Evolutionary conservation across 1,140 invertebrate species (phyloP).

Genomic region (Aleiodes sp.): DNA sequence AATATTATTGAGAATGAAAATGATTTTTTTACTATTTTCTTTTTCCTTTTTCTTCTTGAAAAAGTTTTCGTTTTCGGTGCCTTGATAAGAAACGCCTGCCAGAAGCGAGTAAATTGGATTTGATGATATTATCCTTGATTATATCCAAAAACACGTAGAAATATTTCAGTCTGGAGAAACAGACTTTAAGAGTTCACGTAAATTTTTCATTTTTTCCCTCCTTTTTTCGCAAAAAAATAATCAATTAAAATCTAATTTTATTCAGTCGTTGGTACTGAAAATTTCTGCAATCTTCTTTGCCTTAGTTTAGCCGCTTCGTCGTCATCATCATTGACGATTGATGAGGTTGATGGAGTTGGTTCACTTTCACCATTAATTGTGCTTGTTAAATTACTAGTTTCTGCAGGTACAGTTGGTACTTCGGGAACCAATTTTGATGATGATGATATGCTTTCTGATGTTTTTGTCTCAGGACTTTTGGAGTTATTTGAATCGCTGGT

Average conservation of each 20-base stretch:
- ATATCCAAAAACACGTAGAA: too few species aligned
- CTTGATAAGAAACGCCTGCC: neutral
- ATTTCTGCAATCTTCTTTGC: constrained; percentile 77
- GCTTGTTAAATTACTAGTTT: constrained; percentile 9
- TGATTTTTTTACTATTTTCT: too few species aligned
- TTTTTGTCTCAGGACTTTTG: neutral
- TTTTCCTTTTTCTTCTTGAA: too few species aligned
- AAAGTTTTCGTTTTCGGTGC: too few species aligned
- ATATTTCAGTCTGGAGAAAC: neutral
- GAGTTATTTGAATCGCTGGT: constrained; percentile 35
- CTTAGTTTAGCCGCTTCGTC: constrained; percentile 69
- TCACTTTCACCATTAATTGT: constrained; percentile 39
- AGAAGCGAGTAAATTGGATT: neutral
- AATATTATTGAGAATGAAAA: neutral
- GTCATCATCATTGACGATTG: constrained; percentile 40
- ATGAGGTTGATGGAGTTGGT: constrained; percentile 42
- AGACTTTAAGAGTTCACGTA: neutral
- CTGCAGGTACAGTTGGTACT: neutral
- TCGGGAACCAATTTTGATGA: constrained; percentile 9
- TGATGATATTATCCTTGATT: neutral
- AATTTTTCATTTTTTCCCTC: neutral
- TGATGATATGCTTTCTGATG: neutral
- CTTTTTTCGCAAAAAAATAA: neutral
- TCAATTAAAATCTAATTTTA: constrained; percentile 3
- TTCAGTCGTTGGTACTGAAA: constrained; percentile 49